Evolutionary conservation across 1,140 invertebrate genomes (phyloP).

Genomic region (Glossosoma conforme): DNA sequence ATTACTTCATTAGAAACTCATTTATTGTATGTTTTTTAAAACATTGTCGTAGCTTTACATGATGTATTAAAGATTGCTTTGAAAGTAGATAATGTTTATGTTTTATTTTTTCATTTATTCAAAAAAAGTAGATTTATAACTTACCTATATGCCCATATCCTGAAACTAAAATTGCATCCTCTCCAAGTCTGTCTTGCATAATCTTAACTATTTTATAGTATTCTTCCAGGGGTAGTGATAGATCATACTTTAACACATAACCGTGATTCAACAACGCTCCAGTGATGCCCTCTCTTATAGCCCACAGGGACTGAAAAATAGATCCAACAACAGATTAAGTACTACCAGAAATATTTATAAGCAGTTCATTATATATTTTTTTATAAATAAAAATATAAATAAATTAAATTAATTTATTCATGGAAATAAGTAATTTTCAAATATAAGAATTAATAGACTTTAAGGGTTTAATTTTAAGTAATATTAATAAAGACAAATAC

Average conservation of each 20-base stretch:
- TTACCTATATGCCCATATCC: constrained; percentile 91
- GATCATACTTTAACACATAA: constrained; percentile 94
- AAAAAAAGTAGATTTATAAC: constrained; percentile 30
- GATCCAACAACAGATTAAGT: no score
- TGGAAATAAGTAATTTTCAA: no score
- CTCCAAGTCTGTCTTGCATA: constrained; percentile 61
- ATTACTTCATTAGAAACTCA: not conserved
- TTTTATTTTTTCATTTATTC: not conserved
- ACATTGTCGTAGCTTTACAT: not conserved
- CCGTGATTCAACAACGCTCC: constrained; percentile 75
- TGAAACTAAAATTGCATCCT: constrained; percentile 59
- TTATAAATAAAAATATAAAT: no score
- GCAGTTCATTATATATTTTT: no score
- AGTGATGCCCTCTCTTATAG: constrained; percentile 79
- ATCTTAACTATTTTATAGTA: constrained; percentile 81
- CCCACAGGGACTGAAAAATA: constrained; percentile 68
- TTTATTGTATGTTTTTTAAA: not conserved
- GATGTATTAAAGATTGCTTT: not conserved
- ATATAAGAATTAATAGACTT: no score
- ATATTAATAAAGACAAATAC: no score
- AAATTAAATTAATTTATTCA: no score
- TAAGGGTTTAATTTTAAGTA: no score
- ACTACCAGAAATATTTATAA: no score
- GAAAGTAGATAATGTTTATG: not conserved
- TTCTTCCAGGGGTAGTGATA: constrained; percentile 78